phyloP scores from a whole-genome alignment of 2,113 vertebrate species.

The Hiodon tergisus region DNA sequence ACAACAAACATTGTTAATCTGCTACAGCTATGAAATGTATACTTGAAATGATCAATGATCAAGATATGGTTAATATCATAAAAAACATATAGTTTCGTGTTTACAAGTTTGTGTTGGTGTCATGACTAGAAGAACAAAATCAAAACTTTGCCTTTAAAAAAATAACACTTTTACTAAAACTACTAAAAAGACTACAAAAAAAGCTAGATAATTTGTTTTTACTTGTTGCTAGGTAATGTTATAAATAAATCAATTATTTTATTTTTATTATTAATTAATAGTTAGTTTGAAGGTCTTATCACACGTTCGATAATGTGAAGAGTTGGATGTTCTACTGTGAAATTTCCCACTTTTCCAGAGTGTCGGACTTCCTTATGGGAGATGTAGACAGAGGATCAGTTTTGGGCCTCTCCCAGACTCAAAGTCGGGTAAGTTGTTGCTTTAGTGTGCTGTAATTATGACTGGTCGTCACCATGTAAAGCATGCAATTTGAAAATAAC shows the following conservation, averaged over 20 bases:
- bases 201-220: too few relatives aligned
- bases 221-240: too few relatives aligned
- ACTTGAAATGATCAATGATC: too few relatives aligned
- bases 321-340: constrained; percentile 2
- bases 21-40: too few relatives aligned
- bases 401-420: constrained; percentile 81
- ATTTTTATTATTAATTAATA: background rate
- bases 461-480: background rate
- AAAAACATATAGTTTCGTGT: too few relatives aligned
- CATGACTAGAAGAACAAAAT: too few relatives aligned
- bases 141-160: too few relatives aligned
- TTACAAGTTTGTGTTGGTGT: too few relatives aligned
- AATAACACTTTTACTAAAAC: too few relatives aligned
- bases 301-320: background rate
- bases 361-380: constrained; percentile 99
- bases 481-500: background rate
- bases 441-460: background rate
- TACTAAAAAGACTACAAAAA: too few relatives aligned
- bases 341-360: constrained; percentile 58
- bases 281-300: background rate
- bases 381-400: constrained; percentile 91
- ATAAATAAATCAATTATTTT: background rate
- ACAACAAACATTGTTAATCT: too few relatives aligned
- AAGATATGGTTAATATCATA: too few relatives aligned
- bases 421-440: constrained; percentile 75